Evolutionary conservation across 2,888 invertebrate species (phyloP).

Genomic region (Chrysomela aeneicollis): DNA sequence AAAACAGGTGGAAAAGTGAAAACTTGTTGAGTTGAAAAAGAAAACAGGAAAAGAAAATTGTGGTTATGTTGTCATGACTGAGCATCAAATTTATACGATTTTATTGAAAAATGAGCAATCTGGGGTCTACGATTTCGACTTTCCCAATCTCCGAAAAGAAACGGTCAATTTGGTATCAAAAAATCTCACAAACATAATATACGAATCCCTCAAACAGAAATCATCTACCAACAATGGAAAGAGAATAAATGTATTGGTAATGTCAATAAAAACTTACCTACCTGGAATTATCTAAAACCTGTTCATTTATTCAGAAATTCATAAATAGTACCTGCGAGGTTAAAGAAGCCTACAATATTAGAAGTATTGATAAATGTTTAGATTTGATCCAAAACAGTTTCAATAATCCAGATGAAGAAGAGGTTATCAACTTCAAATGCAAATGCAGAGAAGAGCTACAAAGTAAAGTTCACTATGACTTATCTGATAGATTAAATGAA

Average conservation of each 20-base stretch:
- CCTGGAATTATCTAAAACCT: background rate
- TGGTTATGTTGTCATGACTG: constrained; percentile 29
- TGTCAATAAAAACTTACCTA: too few relatives aligned
- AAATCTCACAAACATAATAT: constrained; percentile 41
- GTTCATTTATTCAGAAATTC: constrained; percentile 35
- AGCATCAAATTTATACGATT: constrained; percentile 38
- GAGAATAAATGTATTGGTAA: constrained; percentile 43
- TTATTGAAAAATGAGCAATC: constrained; percentile 32
- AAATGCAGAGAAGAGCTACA: constrained; percentile 27
- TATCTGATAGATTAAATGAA: constrained; percentile 21
- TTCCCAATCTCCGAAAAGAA: constrained; percentile 39
- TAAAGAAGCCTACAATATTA: constrained; percentile 26
- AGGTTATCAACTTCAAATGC: constrained; percentile 10
- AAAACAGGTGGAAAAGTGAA: too few relatives aligned
- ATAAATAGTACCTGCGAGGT: constrained; percentile 36
- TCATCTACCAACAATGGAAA: constrained; percentile 37
- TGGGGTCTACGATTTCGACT: constrained; percentile 29
- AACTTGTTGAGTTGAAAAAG: too few relatives aligned
- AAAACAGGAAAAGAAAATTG: too few relatives aligned
- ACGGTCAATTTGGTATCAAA: constrained; percentile 35
- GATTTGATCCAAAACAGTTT: constrained; percentile 20
- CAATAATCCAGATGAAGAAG: constrained; percentile 15
- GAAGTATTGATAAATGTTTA: constrained; percentile 31
- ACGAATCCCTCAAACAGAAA: constrained; percentile 41
- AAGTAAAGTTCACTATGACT: constrained; percentile 3